These are phyloP conservation scores for Pagrus major DNA, from an alignment of 2,113 vertebrate genomes.

Conservation along the genomic window DNA sequence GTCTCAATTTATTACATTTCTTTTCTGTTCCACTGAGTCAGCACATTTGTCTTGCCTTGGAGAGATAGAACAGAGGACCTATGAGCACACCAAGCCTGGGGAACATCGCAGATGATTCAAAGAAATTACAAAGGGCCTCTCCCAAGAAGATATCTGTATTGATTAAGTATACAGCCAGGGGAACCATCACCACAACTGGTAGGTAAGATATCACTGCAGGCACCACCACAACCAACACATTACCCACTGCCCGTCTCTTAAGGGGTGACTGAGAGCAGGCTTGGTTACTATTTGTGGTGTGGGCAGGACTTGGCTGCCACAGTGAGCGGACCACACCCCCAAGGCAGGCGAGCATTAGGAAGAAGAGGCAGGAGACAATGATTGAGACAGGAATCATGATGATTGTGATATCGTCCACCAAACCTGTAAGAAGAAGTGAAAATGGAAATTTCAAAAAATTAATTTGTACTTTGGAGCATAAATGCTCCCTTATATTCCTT, in stretches of 20 bases:
- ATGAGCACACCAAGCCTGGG: conserved; percentile 69
- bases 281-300: background rate
- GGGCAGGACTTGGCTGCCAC: conserved; percentile 57
- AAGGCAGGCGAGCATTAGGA: conserved; percentile 65
- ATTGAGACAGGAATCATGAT: conserved; percentile 15
- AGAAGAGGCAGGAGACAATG: conserved; percentile 56
- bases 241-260: conserved; percentile 66
- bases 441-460: background rate
- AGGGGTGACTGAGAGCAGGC: background rate
- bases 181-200: conserved; percentile 47
- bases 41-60: conserved; percentile 56
- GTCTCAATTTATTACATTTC: background rate
- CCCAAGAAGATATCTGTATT: accelerated
- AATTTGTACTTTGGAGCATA: background rate
- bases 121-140: accelerated
- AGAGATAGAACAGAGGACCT: conserved; percentile 74
- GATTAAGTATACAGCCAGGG: background rate
- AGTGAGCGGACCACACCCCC: conserved; percentile 53
- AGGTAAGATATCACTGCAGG: conserved; percentile 59
- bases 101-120: conserved; percentile 11
- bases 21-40: background rate
- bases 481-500: background rate
- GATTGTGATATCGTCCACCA: accelerated
- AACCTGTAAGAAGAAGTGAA: conserved; percentile 18
- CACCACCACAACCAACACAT: conserved; percentile 63